Base-by-base conservation (phyloP, 2,113 vertebrate genomes). In the Oncorhynchus gorbuscha region DNA sequence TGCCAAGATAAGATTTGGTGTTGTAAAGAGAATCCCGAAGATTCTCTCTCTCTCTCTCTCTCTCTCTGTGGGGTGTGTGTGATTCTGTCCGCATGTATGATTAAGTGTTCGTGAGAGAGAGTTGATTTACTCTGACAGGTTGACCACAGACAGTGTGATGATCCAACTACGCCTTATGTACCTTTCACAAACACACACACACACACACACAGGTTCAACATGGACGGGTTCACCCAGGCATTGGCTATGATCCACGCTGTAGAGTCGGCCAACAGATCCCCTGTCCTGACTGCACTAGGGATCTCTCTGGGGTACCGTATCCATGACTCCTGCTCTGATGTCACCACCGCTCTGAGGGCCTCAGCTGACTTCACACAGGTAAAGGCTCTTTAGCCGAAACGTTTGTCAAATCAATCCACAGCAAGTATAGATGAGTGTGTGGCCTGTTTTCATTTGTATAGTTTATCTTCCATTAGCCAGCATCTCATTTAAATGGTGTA, bases 201-300 rank as follows among this genome's bases (percentile, higher is more conserved):
- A 75, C 59, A 66, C 51, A 55, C 8, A 48, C n/a, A 58, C 92
- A 97, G 95, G 64, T 94, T 96, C 35, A 87, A 94, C 71, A 77
- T 88, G 11, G 85, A 86, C 62, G 79, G 84, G 64, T 91, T 97
- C 79, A 84, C 85, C 71, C 90, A 88, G 82, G 88, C 89, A 0
- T 90, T 97, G 80, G 93, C 93, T 20, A 95, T 97, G 95, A 94
- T 95, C 82, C 92, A 96, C 0, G 94, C 94, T 22, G 93, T 96
- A 22, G 94, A 96, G 83, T 76, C 2, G 0, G 87, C 95, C 86
- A 97, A 97, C 82, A 93, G 91, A 65, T 96, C 94, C 1, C 92
- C 95, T 0, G 74, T 92, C 1, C 75, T 97, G 69, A 39, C 86
- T 35, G 90, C 90, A 79, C 74, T 81, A 3, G 89, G 91, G 55